These are phyloP conservation scores for Lycia hirtaria DNA, from an alignment of 2,888 invertebrate genomes.

Conservation along the genomic window DNA sequence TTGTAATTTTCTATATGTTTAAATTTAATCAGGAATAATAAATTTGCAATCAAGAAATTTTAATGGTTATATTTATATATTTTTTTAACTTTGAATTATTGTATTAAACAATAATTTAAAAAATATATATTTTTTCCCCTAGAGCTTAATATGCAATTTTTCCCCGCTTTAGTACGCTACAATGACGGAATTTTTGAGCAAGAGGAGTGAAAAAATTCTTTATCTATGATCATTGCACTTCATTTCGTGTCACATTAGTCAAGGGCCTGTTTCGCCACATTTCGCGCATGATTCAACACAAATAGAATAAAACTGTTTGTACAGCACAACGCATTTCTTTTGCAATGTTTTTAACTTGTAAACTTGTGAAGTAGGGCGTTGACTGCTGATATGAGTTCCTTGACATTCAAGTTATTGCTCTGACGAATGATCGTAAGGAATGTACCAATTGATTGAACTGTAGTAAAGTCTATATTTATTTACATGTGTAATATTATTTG, in stretches of 20 bases:
- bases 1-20: no score
- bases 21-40: no score
- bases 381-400: conserved; percentile 62
- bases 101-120: no score
- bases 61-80: no score
- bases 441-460: not conserved
- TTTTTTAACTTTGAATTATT: no score
- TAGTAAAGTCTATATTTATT: no score
- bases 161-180: no score
- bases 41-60: no score
- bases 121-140: no score
- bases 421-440: conserved; percentile 23
- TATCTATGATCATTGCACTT: not conserved
- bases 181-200: no score
- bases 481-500: no score
- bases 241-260: not conserved
- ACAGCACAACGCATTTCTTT: conserved; percentile 26
- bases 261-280: conserved; percentile 19
- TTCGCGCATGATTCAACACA: conserved; percentile 43
- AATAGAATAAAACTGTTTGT: conserved; percentile 45
- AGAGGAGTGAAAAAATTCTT: not conserved
- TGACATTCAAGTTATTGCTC: conserved; percentile 47
- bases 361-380: conserved; percentile 48
- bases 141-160: no score
- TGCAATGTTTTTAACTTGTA: conserved; percentile 45